These are phyloP conservation scores for Apis cerana DNA, from an alignment of 1,140 invertebrate species.

Conservation along the genomic window DNA sequence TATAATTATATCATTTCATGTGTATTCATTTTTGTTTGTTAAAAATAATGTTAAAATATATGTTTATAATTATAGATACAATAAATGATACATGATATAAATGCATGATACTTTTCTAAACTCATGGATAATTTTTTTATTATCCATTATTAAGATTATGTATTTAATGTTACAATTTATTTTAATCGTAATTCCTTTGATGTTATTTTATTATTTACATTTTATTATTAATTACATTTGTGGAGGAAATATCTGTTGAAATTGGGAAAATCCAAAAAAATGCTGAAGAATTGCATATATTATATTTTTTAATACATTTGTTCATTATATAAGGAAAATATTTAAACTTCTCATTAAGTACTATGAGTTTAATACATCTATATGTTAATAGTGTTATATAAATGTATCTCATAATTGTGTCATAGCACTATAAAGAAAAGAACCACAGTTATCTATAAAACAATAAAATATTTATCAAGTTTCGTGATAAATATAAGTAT, in stretches of 20 bases:
- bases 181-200: background rate
- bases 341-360: slow-evolving; percentile 9
- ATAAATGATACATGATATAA: no score
- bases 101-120: no score
- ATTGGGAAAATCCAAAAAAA: background rate
- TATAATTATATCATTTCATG: no score
- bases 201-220: background rate
- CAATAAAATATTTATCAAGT: background rate
- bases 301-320: slow-evolving; percentile 5
- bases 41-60: no score
- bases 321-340: slow-evolving; percentile 1
- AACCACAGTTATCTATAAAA: background rate
- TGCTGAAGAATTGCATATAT: slow-evolving; percentile 22
- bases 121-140: no score
- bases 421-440: slow-evolving; percentile 24
- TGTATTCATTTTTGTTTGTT: no score
- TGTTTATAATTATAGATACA: no score
- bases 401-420: background rate
- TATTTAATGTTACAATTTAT: background rate
- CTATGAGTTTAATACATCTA: background rate
- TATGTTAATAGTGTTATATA: background rate
- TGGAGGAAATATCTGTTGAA: background rate
- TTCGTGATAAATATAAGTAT: background rate
- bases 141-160: no score
- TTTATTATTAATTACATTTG: background rate